Evolutionary conservation across 2,113 vertebrate genomes (phyloP).

Genomic region (Panthera leo): DNA sequence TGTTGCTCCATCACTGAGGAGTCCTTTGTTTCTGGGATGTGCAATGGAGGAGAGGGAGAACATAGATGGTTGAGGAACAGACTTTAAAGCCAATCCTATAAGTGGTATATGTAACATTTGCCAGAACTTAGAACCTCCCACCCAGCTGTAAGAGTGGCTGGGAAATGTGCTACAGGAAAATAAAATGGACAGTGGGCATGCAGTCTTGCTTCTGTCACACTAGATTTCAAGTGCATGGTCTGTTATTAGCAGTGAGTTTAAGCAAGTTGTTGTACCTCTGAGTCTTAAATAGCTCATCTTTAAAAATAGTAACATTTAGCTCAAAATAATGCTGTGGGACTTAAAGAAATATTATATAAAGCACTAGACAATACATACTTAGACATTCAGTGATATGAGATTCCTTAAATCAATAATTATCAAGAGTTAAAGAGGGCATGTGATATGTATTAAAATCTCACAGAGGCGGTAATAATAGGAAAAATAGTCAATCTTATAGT

Average conservation of each 20-base stretch:
- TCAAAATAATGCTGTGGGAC: neutral
- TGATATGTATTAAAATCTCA: neutral
- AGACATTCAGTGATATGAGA: neutral
- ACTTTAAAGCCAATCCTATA: neutral
- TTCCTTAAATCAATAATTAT: neutral
- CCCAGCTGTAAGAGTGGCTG: neutral
- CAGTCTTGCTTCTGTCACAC: neutral
- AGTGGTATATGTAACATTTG: neutral
- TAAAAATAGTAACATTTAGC: neutral
- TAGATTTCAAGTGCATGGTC: neutral
- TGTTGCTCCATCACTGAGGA: neutral
- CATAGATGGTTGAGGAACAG: neutral
- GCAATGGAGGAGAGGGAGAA: neutral
- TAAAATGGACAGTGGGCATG: neutral
- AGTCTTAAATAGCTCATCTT: neutral
- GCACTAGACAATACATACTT: neutral
- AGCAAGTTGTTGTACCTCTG: neutral
- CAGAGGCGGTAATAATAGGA: neutral
- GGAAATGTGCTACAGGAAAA: neutral
- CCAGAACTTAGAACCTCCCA: neutral
- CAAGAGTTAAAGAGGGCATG: neutral
- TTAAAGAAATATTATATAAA: conserved; percentile 6
- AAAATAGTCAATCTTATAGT: neutral
- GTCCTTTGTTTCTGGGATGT: neutral
- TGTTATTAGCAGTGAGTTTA: neutral